These are phyloP conservation scores for Ictalurus punctatus DNA, from an alignment of 2,113 vertebrate genomes.

Conservation along the genomic window DNA sequence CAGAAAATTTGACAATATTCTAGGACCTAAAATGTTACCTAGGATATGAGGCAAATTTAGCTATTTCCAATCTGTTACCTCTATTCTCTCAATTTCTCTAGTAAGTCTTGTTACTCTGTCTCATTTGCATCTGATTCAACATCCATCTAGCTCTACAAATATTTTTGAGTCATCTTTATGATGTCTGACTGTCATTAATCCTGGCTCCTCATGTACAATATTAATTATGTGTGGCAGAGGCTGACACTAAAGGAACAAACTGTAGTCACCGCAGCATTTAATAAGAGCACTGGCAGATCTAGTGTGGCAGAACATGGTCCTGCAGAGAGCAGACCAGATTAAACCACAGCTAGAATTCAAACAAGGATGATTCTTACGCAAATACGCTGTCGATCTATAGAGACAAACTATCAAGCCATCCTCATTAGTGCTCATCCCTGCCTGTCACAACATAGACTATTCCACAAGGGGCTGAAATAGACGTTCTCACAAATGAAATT, in stretches of 20 bases:
- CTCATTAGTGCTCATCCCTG: conserved; percentile 63
- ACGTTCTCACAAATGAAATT: conserved; percentile 24
- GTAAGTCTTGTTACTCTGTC: conserved; percentile 7
- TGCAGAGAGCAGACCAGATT: conserved; percentile 65
- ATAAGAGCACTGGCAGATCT: conserved; percentile 70
- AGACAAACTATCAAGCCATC: conserved; percentile 64
- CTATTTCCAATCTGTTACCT: conserved; percentile 7
- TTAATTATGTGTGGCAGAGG: conserved; percentile 62
- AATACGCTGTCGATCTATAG: conserved; percentile 66
- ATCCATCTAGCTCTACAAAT: conserved; percentile 24
- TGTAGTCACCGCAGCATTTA: conserved; percentile 65
- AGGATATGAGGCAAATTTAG: background rate
- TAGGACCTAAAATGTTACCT: background rate
- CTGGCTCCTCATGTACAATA: conserved; percentile 55
- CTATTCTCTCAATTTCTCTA: conserved; percentile 11
- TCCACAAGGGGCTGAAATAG: conserved; percentile 17
- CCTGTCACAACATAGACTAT: conserved; percentile 34
- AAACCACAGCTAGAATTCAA: conserved; percentile 70
- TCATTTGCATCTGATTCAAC: conserved; percentile 38
- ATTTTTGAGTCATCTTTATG: conserved; percentile 31
- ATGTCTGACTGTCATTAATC: conserved; percentile 47
- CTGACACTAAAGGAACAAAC: conserved; percentile 60
- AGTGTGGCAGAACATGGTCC: conserved; percentile 62
- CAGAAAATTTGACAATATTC: background rate
- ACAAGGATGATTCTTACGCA: conserved; percentile 68